phyloP scores from a whole-genome alignment of 2,113 vertebrate genomes.

The Thamnophis sirtalis region DNA sequence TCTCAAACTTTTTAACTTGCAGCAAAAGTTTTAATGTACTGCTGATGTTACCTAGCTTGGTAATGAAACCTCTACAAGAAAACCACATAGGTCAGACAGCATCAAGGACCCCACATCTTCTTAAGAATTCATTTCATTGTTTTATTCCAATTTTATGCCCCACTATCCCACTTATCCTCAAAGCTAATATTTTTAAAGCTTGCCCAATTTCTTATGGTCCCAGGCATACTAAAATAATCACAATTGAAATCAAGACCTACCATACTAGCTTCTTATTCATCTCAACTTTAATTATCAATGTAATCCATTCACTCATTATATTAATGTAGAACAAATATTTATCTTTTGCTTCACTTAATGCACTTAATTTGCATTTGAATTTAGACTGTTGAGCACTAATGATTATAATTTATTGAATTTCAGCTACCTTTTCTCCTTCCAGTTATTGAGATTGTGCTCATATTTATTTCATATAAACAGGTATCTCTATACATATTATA shows the following conservation, averaged over 20 bases:
- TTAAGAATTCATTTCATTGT: neutral
- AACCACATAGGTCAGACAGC: neutral
- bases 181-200: neutral
- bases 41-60: neutral
- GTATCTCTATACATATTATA: neutral
- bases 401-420: neutral
- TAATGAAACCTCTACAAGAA: neutral
- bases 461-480: neutral
- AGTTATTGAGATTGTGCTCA: neutral
- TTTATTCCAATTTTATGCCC: neutral
- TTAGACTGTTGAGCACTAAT: neutral
- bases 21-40: neutral
- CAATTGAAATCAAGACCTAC: neutral
- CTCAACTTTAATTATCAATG: neutral
- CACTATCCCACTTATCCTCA: neutral
- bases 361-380: neutral
- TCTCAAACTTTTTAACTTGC: neutral
- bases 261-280: neutral
- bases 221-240: neutral
- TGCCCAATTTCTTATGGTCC: neutral
- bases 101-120: neutral
- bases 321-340: neutral
- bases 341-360: neutral
- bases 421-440: neutral
- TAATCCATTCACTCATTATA: neutral